A percentile compares a stretch with the other conserved stretches of the same genome.
Evolutionary conservation across 2,113 vertebrate genomes (phyloP).

Genomic region (Lampris incognitus): DNA sequence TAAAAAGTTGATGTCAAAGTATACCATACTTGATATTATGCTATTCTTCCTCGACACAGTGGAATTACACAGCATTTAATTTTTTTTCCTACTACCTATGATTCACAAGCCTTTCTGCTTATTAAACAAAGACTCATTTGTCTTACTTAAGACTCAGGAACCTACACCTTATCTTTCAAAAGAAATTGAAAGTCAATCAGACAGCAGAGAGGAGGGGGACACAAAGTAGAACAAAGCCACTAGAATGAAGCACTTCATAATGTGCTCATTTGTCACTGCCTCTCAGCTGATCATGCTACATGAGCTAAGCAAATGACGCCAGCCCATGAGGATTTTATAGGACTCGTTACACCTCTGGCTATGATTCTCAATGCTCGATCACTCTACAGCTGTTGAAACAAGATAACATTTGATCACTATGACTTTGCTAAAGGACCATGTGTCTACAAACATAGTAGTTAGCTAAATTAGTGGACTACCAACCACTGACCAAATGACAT

Average conservation of each 20-base stretch:
- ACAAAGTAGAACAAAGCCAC: constrained; percentile 24
- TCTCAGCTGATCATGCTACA: constrained; percentile 18
- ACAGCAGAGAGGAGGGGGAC: constrained; percentile 30
- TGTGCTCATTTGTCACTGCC: constrained; percentile 52
- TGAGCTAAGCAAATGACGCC: not conserved
- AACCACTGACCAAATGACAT: not conserved
- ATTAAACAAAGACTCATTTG: constrained; percentile 33
- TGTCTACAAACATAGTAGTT: not conserved
- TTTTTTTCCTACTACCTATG: not conserved
- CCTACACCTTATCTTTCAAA: constrained; percentile 36
- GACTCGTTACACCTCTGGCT: not conserved
- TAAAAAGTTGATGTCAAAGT: not conserved
- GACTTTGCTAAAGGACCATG: not conserved
- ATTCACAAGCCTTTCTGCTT: constrained; percentile 22
- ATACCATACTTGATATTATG: not conserved
- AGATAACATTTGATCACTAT: constrained; percentile 18
- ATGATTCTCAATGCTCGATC: constrained; percentile 30
- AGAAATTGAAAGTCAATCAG: constrained; percentile 55
- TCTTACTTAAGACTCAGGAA: constrained; percentile 50
- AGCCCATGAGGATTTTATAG: constrained; percentile 19
- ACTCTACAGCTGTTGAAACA: constrained; percentile 7
- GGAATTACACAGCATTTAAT: not conserved
- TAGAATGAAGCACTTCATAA: constrained; percentile 40
- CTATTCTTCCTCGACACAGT: not conserved
- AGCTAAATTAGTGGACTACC: not conserved